A percentile compares a stretch with the other conserved stretches of the same genome.
phyloP scores from a whole-genome alignment of 2,888 invertebrate species.

The Scaptodrosophila latifasciaeformis region DNA sequence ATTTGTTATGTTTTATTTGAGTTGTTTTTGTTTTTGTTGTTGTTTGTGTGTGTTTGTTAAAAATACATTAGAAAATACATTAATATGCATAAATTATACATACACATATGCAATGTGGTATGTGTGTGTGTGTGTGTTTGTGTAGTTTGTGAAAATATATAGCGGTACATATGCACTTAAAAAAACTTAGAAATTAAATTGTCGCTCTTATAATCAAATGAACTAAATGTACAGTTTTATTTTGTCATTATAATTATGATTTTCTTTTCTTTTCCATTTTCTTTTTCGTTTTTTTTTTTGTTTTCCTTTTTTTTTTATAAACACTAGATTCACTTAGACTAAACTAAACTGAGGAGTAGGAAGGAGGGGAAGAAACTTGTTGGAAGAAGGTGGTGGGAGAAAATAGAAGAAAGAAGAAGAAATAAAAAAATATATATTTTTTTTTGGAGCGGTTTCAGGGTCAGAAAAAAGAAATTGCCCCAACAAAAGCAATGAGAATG shows the following conservation, averaged over 20 bases:
- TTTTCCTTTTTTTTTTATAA: slow-evolving; percentile 57
- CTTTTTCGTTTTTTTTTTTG: too few species aligned
- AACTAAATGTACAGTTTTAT: slow-evolving; percentile 65
- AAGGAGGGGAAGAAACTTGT: neutral
- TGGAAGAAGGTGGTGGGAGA: too few species aligned
- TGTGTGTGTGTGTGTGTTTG: neutral
- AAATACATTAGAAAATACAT: slow-evolving; percentile 5
- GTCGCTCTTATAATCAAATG: slow-evolving; percentile 30
- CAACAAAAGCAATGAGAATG: too few species aligned
- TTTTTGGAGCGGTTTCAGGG: too few species aligned
- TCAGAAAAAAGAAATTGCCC: too few species aligned
- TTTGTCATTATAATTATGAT: too few species aligned
- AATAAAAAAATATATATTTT: too few species aligned
- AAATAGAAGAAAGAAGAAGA: neutral
- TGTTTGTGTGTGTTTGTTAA: slow-evolving; percentile 17
- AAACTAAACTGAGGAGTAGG: slow-evolving; percentile 51
- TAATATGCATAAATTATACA: neutral
- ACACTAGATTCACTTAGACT: slow-evolving; percentile 66
- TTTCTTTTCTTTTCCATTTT: too few species aligned
- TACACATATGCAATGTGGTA: neutral
- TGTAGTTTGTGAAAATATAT: neutral
- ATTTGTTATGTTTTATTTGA: slow-evolving; percentile 13
- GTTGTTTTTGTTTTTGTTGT: slow-evolving; percentile 50
- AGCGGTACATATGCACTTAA: slow-evolving; percentile 29
- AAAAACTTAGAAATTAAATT: slow-evolving; percentile 59